Evolutionary conservation across 2,797 vertebrate species (phyloP).

Genomic region (Centroberyx gerrardi): DNA sequence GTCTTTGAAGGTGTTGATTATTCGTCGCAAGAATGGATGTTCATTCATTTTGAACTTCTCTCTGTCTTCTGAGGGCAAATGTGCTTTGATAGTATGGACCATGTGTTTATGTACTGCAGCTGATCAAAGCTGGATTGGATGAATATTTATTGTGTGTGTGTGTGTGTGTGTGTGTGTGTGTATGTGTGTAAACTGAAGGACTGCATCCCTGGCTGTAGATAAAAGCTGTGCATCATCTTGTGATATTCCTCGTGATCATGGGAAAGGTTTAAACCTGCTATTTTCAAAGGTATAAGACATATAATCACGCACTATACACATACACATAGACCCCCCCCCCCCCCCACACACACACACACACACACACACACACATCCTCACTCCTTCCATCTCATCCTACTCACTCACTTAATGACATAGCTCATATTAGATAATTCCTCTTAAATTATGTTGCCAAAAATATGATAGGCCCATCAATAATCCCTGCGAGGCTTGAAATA

Average conservation of each 20-base stretch:
- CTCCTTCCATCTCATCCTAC: slow-evolving; percentile 41
- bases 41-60: slow-evolving; percentile 34
- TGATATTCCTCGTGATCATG: slow-evolving; percentile 36
- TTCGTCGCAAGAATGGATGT: slow-evolving; percentile 34
- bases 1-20: slow-evolving; percentile 39
- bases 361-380: slow-evolving; percentile 23
- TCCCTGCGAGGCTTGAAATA: slow-evolving; percentile 55
- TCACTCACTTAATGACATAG: slow-evolving; percentile 50
- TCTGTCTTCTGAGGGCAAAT: slow-evolving; percentile 25
- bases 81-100: slow-evolving; percentile 5
- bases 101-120: slow-evolving; percentile 7
- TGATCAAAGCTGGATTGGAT: slow-evolving; percentile 55
- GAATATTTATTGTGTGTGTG: slow-evolving; percentile 35
- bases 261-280: slow-evolving; percentile 33
- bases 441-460: slow-evolving; percentile 68
- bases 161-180: slow-evolving; percentile 12
- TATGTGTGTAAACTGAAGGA: slow-evolving; percentile 15
- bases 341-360: background rate
- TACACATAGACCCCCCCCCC: background rate
- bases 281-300: slow-evolving; percentile 32
- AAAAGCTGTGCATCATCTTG: slow-evolving; percentile 28
- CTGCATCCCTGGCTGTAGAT: slow-evolving; percentile 2
- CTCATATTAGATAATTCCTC: slow-evolving; percentile 64
- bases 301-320: slow-evolving; percentile 17
- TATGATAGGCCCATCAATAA: slow-evolving; percentile 58